These are phyloP conservation scores for Neoitamus cyanurus DNA, from an alignment of 2,888 invertebrate genomes.

Conservation along the genomic window DNA sequence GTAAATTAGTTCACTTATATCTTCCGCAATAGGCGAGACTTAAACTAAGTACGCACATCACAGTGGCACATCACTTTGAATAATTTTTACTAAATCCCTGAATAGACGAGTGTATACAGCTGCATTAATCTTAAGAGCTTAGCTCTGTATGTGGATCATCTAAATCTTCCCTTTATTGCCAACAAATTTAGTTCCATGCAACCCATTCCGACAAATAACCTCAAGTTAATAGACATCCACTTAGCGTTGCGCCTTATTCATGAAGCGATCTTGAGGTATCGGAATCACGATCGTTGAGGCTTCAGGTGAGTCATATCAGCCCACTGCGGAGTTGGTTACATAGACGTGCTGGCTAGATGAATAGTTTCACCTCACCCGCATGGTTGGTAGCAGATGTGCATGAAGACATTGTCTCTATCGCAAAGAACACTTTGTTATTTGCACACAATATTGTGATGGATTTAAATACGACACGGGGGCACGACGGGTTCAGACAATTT, in stretches of 20 bases:
- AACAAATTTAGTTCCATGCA: slow-evolving; percentile 38
- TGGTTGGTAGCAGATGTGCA: slow-evolving; percentile 2
- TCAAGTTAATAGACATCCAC: slow-evolving; percentile 45
- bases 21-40: not conserved
- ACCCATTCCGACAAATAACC: slow-evolving; percentile 42
- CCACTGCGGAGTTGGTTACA: not conserved
- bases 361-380: not conserved
- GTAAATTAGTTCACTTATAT: not conserved
- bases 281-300: slow-evolving; percentile 34
- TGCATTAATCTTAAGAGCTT: slow-evolving; percentile 23
- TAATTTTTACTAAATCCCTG: slow-evolving; percentile 17
- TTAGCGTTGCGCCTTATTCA: slow-evolving; percentile 43
- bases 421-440: slow-evolving; percentile 9
- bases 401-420: slow-evolving; percentile 24
- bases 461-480: slow-evolving; percentile 1
- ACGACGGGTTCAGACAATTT: not conserved
- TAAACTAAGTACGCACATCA: not conserved
- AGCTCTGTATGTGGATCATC: not conserved
- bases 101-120: not conserved
- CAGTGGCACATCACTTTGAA: not conserved
- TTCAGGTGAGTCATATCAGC: slow-evolving; percentile 32
- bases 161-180: slow-evolving; percentile 34
- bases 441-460: not conserved
- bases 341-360: not conserved
- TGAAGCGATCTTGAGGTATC: slow-evolving; percentile 44